Evolutionary conservation across 2,797 vertebrate genomes (phyloP).

Genomic region (Melanotaenia trifasciata): DNA sequence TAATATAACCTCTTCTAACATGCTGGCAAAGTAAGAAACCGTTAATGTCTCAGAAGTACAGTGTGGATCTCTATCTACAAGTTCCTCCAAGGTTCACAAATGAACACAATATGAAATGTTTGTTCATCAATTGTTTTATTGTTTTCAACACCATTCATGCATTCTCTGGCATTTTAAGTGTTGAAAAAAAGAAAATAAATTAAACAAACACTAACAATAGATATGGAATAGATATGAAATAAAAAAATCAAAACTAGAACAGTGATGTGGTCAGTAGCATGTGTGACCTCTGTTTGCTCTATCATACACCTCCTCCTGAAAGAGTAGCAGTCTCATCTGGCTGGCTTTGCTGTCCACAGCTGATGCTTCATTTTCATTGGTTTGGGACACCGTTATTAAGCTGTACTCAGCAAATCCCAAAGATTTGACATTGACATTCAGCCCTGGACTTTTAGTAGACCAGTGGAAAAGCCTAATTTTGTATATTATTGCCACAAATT

Average conservation of each 20-base stretch:
- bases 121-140: neutral
- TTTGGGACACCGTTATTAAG: neutral
- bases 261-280: neutral
- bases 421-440: neutral
- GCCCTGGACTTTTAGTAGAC: neutral
- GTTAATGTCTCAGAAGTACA: neutral
- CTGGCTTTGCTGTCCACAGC: neutral
- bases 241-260: neutral
- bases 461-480: neutral
- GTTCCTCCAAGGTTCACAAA: neutral
- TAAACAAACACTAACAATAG: neutral
- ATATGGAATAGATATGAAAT: no score
- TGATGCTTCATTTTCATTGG: conserved; percentile 5
- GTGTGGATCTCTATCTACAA: neutral
- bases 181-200: neutral
- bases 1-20: neutral
- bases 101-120: neutral
- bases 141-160: neutral
- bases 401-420: conserved; percentile 1
- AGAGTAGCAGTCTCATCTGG: neutral
- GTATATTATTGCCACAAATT: neutral
- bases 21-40: conserved; percentile 11
- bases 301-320: neutral
- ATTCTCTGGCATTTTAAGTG: no score
- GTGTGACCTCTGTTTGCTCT: neutral